A percentile compares a stretch with the other conserved stretches of the same genome.
These are phyloP conservation scores for Rhagologus leucostigma DNA, from an alignment of 2,113 vertebrate species.

Conservation along the genomic window DNA sequence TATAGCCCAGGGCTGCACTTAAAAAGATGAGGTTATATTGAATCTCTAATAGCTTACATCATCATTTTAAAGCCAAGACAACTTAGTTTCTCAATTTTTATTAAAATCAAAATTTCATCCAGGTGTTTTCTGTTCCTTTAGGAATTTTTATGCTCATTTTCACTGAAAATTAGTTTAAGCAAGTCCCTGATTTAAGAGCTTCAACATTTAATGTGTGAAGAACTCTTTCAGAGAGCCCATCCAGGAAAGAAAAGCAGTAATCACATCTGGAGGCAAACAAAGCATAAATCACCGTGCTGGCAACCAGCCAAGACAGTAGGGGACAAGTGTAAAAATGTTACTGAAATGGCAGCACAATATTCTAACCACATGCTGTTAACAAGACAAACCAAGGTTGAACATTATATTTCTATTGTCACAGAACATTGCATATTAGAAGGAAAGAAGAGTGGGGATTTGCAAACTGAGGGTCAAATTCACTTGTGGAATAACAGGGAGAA, in stretches of 20 bases:
- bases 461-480: neutral
- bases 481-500: neutral
- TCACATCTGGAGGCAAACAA: slow-evolving; percentile 51
- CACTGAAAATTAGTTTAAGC: slow-evolving; percentile 10
- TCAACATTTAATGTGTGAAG: neutral
- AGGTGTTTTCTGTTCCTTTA: neutral
- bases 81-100: neutral
- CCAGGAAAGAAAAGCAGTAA: slow-evolving; percentile 29
- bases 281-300: neutral
- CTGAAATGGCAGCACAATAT: slow-evolving; percentile 25
- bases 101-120: neutral
- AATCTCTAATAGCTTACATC: neutral
- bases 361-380: slow-evolving; percentile 51
- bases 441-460: neutral
- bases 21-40: neutral
- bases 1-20: neutral
- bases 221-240: neutral
- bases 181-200: neutral
- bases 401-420: slow-evolving; percentile 26
- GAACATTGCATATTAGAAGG: neutral
- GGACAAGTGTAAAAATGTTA: slow-evolving; percentile 50
- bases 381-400: slow-evolving; percentile 36
- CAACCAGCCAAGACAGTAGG: slow-evolving; percentile 36
- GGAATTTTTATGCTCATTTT: slow-evolving; percentile 9
- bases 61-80: neutral